Evolutionary conservation across 2,888 invertebrate genomes (phyloP).

Genomic region (Pristionchus mayeri): DNA sequence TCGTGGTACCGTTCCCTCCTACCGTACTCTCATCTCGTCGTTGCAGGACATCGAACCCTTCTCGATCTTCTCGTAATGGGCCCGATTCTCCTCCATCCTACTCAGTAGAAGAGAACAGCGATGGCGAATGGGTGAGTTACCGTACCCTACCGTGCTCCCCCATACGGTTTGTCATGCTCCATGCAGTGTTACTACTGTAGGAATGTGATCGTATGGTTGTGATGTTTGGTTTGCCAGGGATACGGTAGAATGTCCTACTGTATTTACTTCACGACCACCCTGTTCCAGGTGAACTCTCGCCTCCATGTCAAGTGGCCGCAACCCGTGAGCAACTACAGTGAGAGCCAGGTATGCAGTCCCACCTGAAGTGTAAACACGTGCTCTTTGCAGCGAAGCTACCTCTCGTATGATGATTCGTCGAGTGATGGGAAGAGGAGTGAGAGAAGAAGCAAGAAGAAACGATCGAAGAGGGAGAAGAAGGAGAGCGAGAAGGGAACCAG

Average conservation of each 20-base stretch:
- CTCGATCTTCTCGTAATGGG: background rate
- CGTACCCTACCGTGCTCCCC: background rate
- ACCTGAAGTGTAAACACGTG: background rate
- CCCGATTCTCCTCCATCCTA: background rate
- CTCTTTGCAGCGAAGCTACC: background rate
- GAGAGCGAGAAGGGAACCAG: background rate
- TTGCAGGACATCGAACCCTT: background rate
- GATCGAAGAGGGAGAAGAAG: slow-evolving; percentile 6
- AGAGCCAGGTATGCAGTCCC: background rate
- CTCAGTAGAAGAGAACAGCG: slow-evolving; percentile 9
- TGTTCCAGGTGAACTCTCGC: background rate
- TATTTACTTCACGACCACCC: too few species aligned
- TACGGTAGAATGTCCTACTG: background rate
- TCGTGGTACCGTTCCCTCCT: background rate
- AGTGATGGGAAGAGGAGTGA: background rate
- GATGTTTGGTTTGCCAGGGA: too few species aligned
- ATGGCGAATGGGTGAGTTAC: slow-evolving; percentile 12
- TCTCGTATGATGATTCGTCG: background rate
- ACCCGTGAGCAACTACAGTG: background rate
- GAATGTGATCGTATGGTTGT: too few species aligned
- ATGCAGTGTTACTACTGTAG: too few species aligned
- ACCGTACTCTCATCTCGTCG: too few species aligned
- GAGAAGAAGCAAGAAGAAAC: background rate
- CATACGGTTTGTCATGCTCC: too few species aligned
- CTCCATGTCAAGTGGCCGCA: background rate